phyloP scores from a whole-genome alignment of 2,797 vertebrate genomes.

The Triplophysa bombifrons region DNA sequence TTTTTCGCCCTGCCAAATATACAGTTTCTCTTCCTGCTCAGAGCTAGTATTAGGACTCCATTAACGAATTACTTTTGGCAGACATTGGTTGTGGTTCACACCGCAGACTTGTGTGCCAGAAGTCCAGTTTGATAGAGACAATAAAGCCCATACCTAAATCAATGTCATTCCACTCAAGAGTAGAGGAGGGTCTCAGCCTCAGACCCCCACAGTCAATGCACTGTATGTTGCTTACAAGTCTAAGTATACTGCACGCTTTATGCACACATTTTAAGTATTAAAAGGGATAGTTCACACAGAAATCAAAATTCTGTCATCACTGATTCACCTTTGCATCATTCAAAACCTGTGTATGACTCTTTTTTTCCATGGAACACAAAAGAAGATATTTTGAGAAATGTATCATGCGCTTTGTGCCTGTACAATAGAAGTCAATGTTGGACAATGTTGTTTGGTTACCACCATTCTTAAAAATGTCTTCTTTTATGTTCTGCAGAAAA shows the following conservation, averaged over 20 bases:
- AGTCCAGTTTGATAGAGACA: not conserved
- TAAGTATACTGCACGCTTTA: not conserved
- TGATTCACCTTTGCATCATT: too few relatives aligned
- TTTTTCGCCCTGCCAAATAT: not conserved
- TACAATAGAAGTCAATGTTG: too few relatives aligned
- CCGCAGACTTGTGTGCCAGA: not conserved
- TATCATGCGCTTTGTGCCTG: too few relatives aligned
- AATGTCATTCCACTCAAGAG: not conserved
- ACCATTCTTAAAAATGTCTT: too few relatives aligned
- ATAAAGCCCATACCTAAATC: not conserved
- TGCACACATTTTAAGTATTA: too few relatives aligned
- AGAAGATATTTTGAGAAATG: too few relatives aligned
- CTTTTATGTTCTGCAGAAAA: too few relatives aligned
- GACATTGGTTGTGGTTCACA: not conserved
- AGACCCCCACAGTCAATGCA: not conserved
- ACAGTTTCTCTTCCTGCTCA: constrained; percentile 21
- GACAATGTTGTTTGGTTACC: too few relatives aligned
- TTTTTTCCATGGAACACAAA: too few relatives aligned
- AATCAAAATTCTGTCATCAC: too few relatives aligned
- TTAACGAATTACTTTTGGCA: not conserved
- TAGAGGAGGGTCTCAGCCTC: not conserved
- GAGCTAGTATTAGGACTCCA: not conserved
- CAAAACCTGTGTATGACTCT: too few relatives aligned
- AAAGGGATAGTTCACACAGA: too few relatives aligned
- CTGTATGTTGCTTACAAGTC: not conserved